Evolutionary conservation across 2,888 invertebrate genomes (phyloP).

Genomic region (Luperina testacea): DNA sequence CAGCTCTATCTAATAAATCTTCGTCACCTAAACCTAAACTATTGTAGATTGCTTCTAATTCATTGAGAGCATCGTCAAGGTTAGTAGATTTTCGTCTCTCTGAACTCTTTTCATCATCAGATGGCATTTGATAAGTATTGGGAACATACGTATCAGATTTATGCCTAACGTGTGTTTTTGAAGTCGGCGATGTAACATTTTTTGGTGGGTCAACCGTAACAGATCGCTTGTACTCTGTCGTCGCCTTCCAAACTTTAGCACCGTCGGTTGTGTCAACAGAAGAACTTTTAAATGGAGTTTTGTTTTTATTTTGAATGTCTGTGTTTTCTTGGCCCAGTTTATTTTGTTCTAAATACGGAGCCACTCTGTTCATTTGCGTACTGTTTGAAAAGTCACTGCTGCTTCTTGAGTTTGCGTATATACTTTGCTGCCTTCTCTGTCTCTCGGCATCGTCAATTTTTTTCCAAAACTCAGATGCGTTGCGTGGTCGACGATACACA

Average conservation of each 20-base stretch:
- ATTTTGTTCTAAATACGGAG: slow-evolving; percentile 74
- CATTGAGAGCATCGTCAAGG: slow-evolving; percentile 96
- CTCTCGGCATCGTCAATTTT: slow-evolving; percentile 90
- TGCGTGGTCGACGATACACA: slow-evolving; percentile 83
- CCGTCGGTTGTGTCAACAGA: slow-evolving; percentile 83
- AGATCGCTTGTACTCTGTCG: slow-evolving; percentile 87
- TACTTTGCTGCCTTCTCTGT: slow-evolving; percentile 80
- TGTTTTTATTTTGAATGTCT: slow-evolving; percentile 80
- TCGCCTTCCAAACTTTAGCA: slow-evolving; percentile 87
- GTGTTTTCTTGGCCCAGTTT: slow-evolving; percentile 72
- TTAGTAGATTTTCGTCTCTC: slow-evolving; percentile 93
- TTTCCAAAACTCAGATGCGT: slow-evolving; percentile 92
- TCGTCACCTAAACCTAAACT: slow-evolving; percentile 96
- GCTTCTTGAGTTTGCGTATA: slow-evolving; percentile 80
- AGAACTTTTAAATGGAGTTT: slow-evolving; percentile 73
- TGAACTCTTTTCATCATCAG: slow-evolving; percentile 87
- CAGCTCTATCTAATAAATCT: slow-evolving; percentile 94
- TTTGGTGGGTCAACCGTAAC: slow-evolving; percentile 82
- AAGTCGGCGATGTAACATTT: slow-evolving; percentile 77
- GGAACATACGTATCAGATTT: slow-evolving; percentile 86
- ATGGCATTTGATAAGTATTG: slow-evolving; percentile 82
- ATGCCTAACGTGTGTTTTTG: slow-evolving; percentile 85
- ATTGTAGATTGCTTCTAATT: slow-evolving; percentile 97
- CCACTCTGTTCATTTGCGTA: slow-evolving; percentile 72
- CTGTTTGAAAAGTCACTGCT: slow-evolving; percentile 83